A percentile compares a stretch with the other conserved stretches of the same genome.
Evolutionary conservation across 2,888 invertebrate species (phyloP).

Genomic region (Polydesmus complanatus): DNA sequence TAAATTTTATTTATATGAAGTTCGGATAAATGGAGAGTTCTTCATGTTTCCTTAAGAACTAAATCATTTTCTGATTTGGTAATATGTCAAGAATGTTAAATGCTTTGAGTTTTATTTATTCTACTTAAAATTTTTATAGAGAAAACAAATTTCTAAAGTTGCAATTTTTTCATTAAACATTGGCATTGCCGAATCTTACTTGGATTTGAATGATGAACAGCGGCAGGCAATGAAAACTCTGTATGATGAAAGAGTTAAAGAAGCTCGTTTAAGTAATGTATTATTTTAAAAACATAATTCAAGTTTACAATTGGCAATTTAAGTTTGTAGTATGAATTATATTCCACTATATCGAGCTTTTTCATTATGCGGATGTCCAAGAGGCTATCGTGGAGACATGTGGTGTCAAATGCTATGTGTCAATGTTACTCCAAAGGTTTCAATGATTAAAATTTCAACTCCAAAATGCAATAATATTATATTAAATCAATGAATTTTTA

Average conservation of each 20-base stretch:
- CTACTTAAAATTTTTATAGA: neutral
- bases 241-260: neutral
- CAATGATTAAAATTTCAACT: neutral
- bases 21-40: no score
- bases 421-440: slow-evolving; percentile 44
- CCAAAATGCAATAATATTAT: no score
- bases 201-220: neutral
- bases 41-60: no score
- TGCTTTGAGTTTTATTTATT: neutral
- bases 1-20: no score
- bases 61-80: no score
- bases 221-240: neutral
- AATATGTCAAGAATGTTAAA: neutral
- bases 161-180: neutral
- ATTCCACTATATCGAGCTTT: slow-evolving; percentile 61
- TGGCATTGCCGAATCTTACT: neutral
- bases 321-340: neutral
- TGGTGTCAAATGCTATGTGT: slow-evolving; percentile 74
- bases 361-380: slow-evolving; percentile 70
- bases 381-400: slow-evolving; percentile 60
- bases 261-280: neutral
- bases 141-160: neutral
- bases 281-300: neutral
- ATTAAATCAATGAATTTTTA: slow-evolving; percentile 4
- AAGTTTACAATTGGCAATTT: neutral